A percentile compares a stretch with the other conserved stretches of the same genome.
phyloP scores from a whole-genome alignment of 2,797 vertebrate genomes.

The Xiphorhynchus erythropygius region DNA sequence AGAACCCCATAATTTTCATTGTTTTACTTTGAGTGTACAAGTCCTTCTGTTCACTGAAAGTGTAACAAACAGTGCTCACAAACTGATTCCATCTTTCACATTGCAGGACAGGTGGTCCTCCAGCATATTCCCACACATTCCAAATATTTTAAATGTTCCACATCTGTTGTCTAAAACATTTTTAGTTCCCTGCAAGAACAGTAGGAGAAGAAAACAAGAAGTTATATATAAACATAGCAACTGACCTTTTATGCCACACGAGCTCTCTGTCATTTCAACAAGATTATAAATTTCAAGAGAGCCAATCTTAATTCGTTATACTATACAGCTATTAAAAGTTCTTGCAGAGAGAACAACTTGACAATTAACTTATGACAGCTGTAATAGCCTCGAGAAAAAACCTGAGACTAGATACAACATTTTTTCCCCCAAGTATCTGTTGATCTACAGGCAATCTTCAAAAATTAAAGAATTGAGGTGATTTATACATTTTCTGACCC shows the following conservation, averaged over 20 bases:
- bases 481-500: background rate
- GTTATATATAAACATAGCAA: conserved; percentile 42
- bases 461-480: background rate
- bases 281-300: conserved; percentile 12
- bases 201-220: conserved; percentile 40
- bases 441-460: background rate
- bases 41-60: background rate
- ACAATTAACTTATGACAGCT: conserved; percentile 24
- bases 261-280: conserved; percentile 9
- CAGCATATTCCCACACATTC: conserved; percentile 58
- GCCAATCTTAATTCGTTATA: background rate
- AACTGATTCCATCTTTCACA: background rate
- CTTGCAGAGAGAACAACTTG: background rate
- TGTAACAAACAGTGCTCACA: background rate
- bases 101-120: conserved; percentile 65
- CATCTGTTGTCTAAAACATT: conserved; percentile 59
- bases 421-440: background rate
- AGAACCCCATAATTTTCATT: background rate
- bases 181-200: conserved; percentile 40
- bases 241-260: conserved; percentile 37
- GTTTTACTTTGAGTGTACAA: background rate
- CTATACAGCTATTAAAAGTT: background rate
- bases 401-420: background rate
- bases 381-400: background rate
- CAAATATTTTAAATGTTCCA: conserved; percentile 60